These are phyloP conservation scores for Delphinus delphis DNA, from an alignment of 2,113 vertebrate species.

Conservation along the genomic window DNA sequence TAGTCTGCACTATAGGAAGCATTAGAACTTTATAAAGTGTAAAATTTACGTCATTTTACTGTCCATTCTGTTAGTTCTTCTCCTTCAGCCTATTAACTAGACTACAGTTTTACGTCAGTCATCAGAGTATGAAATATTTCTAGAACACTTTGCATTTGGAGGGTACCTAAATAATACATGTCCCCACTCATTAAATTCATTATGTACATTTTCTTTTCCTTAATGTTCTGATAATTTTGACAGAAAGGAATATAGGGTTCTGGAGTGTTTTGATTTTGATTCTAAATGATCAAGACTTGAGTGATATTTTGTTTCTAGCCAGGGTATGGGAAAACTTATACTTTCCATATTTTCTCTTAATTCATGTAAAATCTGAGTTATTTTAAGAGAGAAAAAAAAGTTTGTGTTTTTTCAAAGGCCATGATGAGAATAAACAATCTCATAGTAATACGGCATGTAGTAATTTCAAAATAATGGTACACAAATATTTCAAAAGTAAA, in stretches of 20 bases:
- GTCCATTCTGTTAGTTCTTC: neutral
- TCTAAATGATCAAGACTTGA: constrained; percentile 15
- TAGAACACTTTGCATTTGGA: neutral
- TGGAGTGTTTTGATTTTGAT: neutral
- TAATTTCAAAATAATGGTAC: neutral
- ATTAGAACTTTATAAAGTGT: neutral
- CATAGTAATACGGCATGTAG: neutral
- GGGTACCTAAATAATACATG: neutral
- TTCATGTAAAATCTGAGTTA: neutral
- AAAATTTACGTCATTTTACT: neutral
- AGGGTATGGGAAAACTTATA: neutral
- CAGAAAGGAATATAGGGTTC: neutral
- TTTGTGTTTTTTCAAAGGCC: neutral
- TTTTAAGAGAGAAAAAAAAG: neutral
- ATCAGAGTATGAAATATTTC: neutral
- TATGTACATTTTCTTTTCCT: neutral
- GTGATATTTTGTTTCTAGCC: neutral
- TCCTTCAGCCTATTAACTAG: neutral
- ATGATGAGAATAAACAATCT: neutral
- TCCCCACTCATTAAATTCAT: neutral
- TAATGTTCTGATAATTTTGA: constrained; percentile 14
- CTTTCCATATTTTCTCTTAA: neutral
- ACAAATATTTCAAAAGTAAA: neutral
- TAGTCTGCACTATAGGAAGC: neutral
- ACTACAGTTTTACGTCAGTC: neutral